These are phyloP conservation scores for Cairina moschata DNA, from an alignment of 2,113 vertebrate genomes.

Conservation along the genomic window DNA sequence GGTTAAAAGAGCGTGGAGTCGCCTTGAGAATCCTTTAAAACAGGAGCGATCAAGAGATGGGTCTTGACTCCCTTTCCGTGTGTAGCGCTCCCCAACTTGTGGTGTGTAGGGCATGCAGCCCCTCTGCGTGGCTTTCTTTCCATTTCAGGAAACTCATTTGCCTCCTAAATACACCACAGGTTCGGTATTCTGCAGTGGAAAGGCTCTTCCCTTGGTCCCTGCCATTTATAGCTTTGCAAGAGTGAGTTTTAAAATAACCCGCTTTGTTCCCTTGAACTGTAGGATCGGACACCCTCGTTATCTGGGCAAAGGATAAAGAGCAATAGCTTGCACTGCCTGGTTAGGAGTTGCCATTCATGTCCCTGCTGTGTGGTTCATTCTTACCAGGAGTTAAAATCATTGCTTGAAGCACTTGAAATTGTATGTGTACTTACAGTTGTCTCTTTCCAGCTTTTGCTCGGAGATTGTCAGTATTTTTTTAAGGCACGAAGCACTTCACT, in stretches of 20 bases:
- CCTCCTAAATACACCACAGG: background rate
- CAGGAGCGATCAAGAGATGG: background rate
- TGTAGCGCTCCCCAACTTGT: background rate
- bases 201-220: background rate
- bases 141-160: background rate
- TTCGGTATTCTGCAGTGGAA: background rate
- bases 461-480: background rate
- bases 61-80: background rate
- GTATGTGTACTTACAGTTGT: background rate
- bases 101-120: too few species aligned
- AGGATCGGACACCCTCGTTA: background rate
- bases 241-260: conserved; percentile 52
- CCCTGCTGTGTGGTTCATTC: background rate
- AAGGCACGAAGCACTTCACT: background rate
- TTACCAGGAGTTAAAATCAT: background rate
- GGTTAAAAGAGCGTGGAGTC: background rate
- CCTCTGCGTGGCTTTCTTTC: background rate
- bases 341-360: background rate
- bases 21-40: background rate
- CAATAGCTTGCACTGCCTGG: background rate
- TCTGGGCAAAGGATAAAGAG: background rate
- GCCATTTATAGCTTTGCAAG: background rate
- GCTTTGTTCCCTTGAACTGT: conserved; percentile 7
- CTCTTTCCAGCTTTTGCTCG: background rate
- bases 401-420: conserved; percentile 36